Evolutionary conservation across 2,797 vertebrate genomes (phyloP), one percentile per base, ranked within the genome.

Genomic region (Percopsis omiscomaycus): DNA sequence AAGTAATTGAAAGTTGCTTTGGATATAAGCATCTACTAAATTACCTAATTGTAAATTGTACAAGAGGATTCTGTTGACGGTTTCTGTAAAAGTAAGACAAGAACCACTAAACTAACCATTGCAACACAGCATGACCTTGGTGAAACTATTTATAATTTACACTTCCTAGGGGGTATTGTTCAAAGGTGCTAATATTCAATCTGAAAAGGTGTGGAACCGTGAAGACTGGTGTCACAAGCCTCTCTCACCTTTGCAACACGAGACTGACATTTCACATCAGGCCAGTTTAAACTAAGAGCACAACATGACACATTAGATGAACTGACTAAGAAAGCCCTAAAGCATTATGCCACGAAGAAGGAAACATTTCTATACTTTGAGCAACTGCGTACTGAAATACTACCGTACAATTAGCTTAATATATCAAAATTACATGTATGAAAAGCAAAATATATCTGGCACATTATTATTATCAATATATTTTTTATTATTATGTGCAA

Each of bases 121-220:
- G 37, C 8, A 42, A 42, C 37, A 42, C 37, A 42, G 37, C 37
- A 42, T 42, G 37, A 42, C 37, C 37, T 42, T 42, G 37, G 37
- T 2, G 37, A 42, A 42, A 42, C 6, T 42, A 42, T 42, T 42
- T 42, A 42, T 69, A 32, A 77, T 74, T 74, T 71, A 30, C 44
- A 56, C 69, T 61, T 63, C 49, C 65, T 52, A 67, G 55, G 61
- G 61, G 55, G 63, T 62, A 56, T 68, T 45, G 59, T 72, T 62
- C 29, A 66, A 71, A 73, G 61, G 56, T 64, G 76, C 68, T 75
- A 65, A 75, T 76, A 67, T 75, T 69, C 28, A 61, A 48, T 69
- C 42, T 53, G 5, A 58, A 53, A 61, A 37, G 3, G 15, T 51
- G 47, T 50, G 29, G 32, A 32, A 50, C 59, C 51, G 55, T 73